These are phyloP conservation scores for Carposina sasakii DNA, from an alignment of 1,140 invertebrate genomes.

Conservation along the genomic window DNA sequence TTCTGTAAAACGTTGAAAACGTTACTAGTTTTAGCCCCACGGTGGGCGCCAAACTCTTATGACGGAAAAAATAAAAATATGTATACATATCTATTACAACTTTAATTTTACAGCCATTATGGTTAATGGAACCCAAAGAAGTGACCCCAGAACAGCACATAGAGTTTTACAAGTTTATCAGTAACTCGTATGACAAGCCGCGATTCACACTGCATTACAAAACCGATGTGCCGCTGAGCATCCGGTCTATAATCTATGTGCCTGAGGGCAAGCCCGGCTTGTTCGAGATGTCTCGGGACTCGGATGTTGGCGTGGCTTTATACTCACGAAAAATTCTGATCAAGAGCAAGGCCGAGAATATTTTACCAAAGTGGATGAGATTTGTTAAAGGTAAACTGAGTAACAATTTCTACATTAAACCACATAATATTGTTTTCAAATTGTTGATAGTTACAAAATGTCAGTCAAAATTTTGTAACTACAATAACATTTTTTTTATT, in stretches of 20 bases:
- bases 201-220: conserved; percentile 89
- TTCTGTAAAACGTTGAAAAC: too few species aligned
- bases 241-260: conserved; percentile 93
- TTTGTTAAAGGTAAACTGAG: conserved; percentile 87
- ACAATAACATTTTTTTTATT: too few species aligned
- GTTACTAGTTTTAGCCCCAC: too few species aligned
- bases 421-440: too few species aligned
- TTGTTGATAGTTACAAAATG: too few species aligned
- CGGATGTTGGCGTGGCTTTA: conserved; percentile 86
- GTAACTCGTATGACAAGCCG: conserved; percentile 88
- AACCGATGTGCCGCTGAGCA: conserved; percentile 92
- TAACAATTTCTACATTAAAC: neutral
- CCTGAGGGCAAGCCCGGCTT: conserved; percentile 91
- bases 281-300: conserved; percentile 92
- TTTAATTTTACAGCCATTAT: conserved; percentile 82
- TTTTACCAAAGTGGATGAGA: conserved; percentile 94
- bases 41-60: too few species aligned
- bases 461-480: too few species aligned
- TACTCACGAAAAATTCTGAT: conserved; percentile 94
- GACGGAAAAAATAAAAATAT: too few species aligned
- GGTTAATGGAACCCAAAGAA: conserved; percentile 93
- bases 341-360: conserved; percentile 90
- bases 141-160: conserved; percentile 89
- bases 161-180: conserved; percentile 93
- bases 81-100: too few species aligned